These are phyloP conservation scores for Amblyornis subalaris DNA, from an alignment of 2,113 vertebrate species.

Conservation along the genomic window DNA sequence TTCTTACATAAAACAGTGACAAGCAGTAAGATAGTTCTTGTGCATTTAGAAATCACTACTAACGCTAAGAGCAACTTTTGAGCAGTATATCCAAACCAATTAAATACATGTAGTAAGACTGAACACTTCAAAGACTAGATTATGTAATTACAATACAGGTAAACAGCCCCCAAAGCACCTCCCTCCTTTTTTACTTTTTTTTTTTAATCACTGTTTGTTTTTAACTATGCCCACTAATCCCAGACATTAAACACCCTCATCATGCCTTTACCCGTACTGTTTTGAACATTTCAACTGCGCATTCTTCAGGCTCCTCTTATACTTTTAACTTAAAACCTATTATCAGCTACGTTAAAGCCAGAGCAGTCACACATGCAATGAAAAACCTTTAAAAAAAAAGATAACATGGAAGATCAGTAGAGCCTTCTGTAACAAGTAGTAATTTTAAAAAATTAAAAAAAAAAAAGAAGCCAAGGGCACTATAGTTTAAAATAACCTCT, in stretches of 20 bases:
- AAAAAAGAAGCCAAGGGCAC: background rate
- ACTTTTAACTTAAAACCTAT: background rate
- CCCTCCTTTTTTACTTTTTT: background rate
- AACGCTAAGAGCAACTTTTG: background rate
- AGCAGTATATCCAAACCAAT: background rate
- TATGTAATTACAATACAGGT: background rate
- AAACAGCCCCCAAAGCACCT: background rate
- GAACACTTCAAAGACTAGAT: background rate
- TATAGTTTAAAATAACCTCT: background rate
- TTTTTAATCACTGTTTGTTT: background rate
- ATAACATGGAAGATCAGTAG: background rate
- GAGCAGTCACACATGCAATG: background rate
- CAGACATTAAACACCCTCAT: background rate
- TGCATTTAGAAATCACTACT: background rate
- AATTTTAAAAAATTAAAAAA: background rate
- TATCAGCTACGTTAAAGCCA: background rate
- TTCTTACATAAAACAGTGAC: fast-evolving
- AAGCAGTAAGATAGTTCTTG: background rate
- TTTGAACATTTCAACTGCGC: background rate
- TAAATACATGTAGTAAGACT: background rate
- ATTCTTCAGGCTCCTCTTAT: background rate
- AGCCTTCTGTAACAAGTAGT: background rate
- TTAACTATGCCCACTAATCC: background rate
- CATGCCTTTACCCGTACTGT: background rate
- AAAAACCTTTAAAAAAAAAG: background rate